Base-by-base conservation (phyloP, 2,888 invertebrate species). In the Branchipolynoe longqiensis region DNA sequence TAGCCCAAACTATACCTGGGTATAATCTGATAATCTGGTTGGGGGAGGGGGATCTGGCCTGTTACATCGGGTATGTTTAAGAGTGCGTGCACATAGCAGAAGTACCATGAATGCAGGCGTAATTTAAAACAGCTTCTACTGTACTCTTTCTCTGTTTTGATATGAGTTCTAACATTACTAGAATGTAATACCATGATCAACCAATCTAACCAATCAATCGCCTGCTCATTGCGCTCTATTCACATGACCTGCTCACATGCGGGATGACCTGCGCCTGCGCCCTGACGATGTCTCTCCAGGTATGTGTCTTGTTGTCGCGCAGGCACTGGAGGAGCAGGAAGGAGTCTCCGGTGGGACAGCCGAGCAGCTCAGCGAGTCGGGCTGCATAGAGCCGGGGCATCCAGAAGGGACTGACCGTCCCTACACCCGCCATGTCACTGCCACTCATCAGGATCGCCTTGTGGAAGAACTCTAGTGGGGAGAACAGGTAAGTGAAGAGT, bases 241-340 rank as follows among this genome's bases (percentile, higher is more conserved):
- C n/a, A 28, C 81, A 28, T 81, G 8, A 83, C 0, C 22, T 31
- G 59, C 90, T 87, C 87, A 93, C 93, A 90, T 89, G 88, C 48
- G 92, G 90, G 22, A 89, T 87, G n/a, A 93, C 89, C 81, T 89
- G 87, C 6, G 90, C 89, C 4, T 93, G 92, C 14, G 93, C 93
- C 85, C 92, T 92, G 12, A 93, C 91, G 48, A 94, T 92, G 82
- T 92, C 92, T 56, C 91, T 89, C 82, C 89, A 89, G 12, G 86
- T 48, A n/a, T 84, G 36, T 25, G 84, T 86, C 22, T 22, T 28
- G 73, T 86, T 87, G 85, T 92, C 88, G 41, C 92, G 90, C 69
- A 94, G 88, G 89, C 94, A 94, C 38, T 92, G 89, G 22, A 94
- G 87, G 84, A 94, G 88, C 64, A 91, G 88, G 83, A 91, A 90